A percentile compares a stretch with the other conserved stretches of the same genome.
phyloP scores from a whole-genome alignment of 2,797 vertebrate genomes.

The Sphaeramia orbicularis region DNA sequence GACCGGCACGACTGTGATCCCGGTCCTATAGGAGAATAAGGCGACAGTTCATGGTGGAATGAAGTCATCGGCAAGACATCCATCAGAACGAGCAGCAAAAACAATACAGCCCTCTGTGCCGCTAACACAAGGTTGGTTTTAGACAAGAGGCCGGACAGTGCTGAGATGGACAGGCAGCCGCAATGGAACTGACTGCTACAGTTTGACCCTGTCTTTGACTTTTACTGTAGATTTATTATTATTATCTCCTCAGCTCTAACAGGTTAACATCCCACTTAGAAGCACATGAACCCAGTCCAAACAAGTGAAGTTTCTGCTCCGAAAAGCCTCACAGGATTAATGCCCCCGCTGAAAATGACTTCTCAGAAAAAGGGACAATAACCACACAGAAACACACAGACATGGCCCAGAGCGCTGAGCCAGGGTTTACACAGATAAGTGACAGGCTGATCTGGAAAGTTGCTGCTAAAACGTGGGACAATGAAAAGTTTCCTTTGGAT shows the following conservation, averaged over 20 bases:
- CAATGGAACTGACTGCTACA: background rate
- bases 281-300: no score
- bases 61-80: constrained; percentile 84
- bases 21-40: constrained; percentile 80
- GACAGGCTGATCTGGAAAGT: no score
- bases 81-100: constrained; percentile 68
- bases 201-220: constrained; percentile 45
- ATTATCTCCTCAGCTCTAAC: constrained; percentile 11
- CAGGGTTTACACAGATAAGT: constrained; percentile 48
- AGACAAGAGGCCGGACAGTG: constrained; percentile 24
- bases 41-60: constrained; percentile 79
- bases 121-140: constrained; percentile 78
- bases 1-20: constrained; percentile 77
- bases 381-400: no score
- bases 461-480: constrained; percentile 43
- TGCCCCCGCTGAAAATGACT: no score
- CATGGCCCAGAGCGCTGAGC: no score
- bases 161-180: background rate
- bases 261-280: background rate
- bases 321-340: background rate
- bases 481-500: constrained; percentile 54
- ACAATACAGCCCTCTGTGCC: constrained; percentile 76
- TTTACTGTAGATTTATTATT: constrained; percentile 28
- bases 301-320: no score
- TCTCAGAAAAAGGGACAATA: no score